These are phyloP conservation scores for Nymphalis urticae DNA, from an alignment of 2,888 invertebrate genomes.

Conservation along the genomic window DNA sequence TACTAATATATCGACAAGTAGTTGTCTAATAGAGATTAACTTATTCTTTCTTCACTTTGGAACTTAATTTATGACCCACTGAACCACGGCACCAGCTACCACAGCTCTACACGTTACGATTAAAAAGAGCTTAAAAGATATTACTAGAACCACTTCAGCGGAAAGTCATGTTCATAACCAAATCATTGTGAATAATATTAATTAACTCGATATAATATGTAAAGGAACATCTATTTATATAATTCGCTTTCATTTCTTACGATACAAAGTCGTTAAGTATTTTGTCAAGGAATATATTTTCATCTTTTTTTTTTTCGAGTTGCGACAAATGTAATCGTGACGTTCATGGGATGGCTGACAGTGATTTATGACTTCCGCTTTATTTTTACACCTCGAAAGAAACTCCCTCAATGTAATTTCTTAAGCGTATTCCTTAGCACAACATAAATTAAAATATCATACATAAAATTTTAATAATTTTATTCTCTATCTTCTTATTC, in stretches of 20 bases:
- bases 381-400: slow-evolving; percentile 6
- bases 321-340: slow-evolving; percentile 38
- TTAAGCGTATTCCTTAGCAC: background rate
- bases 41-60: too few species aligned
- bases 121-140: too few species aligned
- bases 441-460: background rate
- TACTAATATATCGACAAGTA: too few species aligned
- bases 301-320: slow-evolving; percentile 2
- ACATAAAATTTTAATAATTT: too few species aligned
- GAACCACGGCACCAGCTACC: too few species aligned
- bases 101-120: too few species aligned
- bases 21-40: too few species aligned
- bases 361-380: slow-evolving; percentile 32
- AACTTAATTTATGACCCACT: too few species aligned
- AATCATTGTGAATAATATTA: too few species aligned
- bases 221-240: background rate
- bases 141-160: too few species aligned
- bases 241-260: background rate
- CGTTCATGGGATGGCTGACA: slow-evolving; percentile 35
- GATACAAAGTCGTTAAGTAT: background rate
- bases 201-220: background rate
- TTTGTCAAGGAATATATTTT: background rate
- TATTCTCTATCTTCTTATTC: too few species aligned
- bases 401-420: background rate
- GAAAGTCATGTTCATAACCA: too few species aligned